Conservation (phyloP, 2,797 vertebrate genomes). For the Scarus forsteni region DNA sequence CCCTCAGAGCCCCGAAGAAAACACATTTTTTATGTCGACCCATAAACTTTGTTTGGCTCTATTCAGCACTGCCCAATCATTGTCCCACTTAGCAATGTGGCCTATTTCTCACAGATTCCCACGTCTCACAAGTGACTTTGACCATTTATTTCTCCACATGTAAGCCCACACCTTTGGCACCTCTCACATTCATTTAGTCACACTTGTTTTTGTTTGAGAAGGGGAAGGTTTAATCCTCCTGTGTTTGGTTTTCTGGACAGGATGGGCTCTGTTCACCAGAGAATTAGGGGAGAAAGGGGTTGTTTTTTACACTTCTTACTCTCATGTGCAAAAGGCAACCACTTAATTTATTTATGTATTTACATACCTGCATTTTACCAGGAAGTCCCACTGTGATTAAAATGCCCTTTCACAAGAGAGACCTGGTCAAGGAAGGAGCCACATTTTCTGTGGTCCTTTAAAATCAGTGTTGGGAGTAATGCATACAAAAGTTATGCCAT, state of each 20-base stretch:
- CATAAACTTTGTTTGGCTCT: constrained; percentile 80
- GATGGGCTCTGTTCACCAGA: constrained; percentile 13
- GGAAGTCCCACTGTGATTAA: too few species aligned
- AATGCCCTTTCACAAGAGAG: too few species aligned
- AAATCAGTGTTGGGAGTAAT: too few species aligned
- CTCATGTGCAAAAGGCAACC: too few species aligned
- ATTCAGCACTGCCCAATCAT: constrained; percentile 73
- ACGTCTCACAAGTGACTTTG: constrained; percentile 66
- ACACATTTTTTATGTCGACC: constrained; percentile 84
- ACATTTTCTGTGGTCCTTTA: too few species aligned
- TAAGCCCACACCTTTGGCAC: constrained; percentile 42
- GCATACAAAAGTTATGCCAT: too few species aligned
- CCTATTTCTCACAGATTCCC: constrained; percentile 77
- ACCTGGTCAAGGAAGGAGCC: too few species aligned
- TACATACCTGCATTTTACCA: too few species aligned
- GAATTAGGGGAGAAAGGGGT: not conserved
- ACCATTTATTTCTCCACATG: constrained; percentile 58
- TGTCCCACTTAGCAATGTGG: constrained; percentile 72
- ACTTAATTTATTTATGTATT: too few species aligned
- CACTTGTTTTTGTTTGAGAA: constrained; percentile 37
- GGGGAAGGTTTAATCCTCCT: constrained; percentile 26
- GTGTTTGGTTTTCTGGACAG: constrained; percentile 24
- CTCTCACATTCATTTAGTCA: constrained; percentile 61
- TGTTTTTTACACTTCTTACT: constrained; percentile 47
- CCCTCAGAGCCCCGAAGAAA: constrained; percentile 79